Base-by-base conservation (phyloP, 1,140 invertebrate genomes). In the Magallana ariakensis region DNA sequence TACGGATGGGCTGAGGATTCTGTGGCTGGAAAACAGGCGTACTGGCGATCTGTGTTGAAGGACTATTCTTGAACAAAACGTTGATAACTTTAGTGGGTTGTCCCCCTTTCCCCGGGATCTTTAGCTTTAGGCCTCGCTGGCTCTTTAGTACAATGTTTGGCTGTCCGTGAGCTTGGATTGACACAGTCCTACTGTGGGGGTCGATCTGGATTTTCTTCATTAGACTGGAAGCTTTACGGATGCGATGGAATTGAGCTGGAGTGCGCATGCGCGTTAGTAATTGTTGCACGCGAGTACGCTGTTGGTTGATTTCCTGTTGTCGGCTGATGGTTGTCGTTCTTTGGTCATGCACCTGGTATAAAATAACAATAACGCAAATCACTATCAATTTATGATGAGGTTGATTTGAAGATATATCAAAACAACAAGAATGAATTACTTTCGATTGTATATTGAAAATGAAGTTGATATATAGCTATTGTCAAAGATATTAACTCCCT, bases 151-250 rank as follows among this genome's bases (percentile, higher is more conserved):
- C 33, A 13, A 82, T 82, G 54, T 82, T 8, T 1, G 80, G 80
- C 80, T 82, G 46, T 8, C 80, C 80, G 10, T 82, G 16, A 16
- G 80, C 1, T 11, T 82, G 53, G 0, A 82, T 82, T 2, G 80
- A 54, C 4, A 82, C 80, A 10, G 80, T 82, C 19, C 55, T 55
- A 22, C 53, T 55, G 7, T 54, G 53, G 10, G 80, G 80, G 19
- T 82, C 80, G 2, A 82, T 82, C 46, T 55, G 80, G 54, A 82
- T 82, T 16, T 82, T 82, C 53, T 82, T 82, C 10, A 22, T 53
- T n/a, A 4, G 80, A 33, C 8, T 46, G 9, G 66, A 19, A 0
- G 11, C 22, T 13, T 75, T 26, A 11, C 22, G 22, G 22, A 26
- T 4, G 3, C 10, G 9, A 26, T 75, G 22, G 19, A 26, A 13